phyloP scores from a whole-genome alignment of 2,888 invertebrate species.

The Parnassius orleans region DNA sequence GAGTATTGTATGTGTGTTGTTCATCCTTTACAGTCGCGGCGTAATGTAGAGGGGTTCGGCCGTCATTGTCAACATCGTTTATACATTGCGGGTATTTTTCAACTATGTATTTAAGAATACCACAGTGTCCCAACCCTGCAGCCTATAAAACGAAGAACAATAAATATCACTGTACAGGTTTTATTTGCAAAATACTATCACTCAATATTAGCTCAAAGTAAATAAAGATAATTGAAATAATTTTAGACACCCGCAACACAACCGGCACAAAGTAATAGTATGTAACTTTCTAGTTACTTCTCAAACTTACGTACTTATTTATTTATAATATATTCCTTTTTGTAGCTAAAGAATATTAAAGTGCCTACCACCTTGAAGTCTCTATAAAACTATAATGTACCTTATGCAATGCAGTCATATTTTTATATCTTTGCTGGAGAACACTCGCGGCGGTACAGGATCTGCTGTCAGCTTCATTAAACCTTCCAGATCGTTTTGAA shows the following conservation, averaged over 20 bases:
- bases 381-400: slow-evolving; percentile 54
- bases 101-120: slow-evolving; percentile 87
- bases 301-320: too few relatives aligned
- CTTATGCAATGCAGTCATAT: slow-evolving; percentile 93
- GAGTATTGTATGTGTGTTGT: slow-evolving; percentile 87
- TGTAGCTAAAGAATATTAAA: too few relatives aligned
- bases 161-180: too few relatives aligned
- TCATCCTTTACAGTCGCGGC: slow-evolving; percentile 91
- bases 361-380: too few relatives aligned
- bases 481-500: slow-evolving; percentile 87
- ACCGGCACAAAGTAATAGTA: too few relatives aligned
- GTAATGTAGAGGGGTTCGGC: slow-evolving; percentile 93
- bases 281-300: too few relatives aligned
- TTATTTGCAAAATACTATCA: too few relatives aligned
- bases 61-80: slow-evolving; percentile 88
- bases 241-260: too few relatives aligned
- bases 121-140: slow-evolving; percentile 88
- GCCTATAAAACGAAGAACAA: slow-evolving; percentile 78
- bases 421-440: slow-evolving; percentile 90
- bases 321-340: too few relatives aligned
- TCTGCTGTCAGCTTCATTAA: slow-evolving; percentile 84
- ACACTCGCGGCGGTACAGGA: slow-evolving; percentile 85
- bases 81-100: slow-evolving; percentile 85
- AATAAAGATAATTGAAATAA: too few relatives aligned
- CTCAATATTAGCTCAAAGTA: too few relatives aligned